Evolutionary conservation across 2,113 vertebrate species (phyloP), one percentile per base, ranked within the genome.

Genomic region (Phyllostomus hastatus): DNA sequence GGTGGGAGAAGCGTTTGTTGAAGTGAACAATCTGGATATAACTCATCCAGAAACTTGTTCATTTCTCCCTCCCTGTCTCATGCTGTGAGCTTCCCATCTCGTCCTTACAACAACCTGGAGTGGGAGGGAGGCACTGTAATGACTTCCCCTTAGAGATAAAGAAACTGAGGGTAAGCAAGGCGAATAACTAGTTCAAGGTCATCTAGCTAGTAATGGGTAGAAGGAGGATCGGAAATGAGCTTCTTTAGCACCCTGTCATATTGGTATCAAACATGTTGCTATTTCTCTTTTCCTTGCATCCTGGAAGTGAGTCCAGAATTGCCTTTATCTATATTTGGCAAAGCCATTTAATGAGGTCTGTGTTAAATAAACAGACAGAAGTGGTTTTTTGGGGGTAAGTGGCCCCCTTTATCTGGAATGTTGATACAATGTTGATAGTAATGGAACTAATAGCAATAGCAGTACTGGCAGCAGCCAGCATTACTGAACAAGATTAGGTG

Each of bases 211-310:
- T 16, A 4, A 35, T 50, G 16, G 78, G 20, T 35, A 24, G 48
- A 38, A 46, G 26, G 61, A 78, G 28, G 10, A 82, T 1, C 8
- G 22, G 57, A 80, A 86, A 19, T 2, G 20, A n/a, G 46, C 2
- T 57, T 10, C 41, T 82, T 19, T 48, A 48, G 52, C 4, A 1
- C 26, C 2, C n/a, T 0, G 11, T 35, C 9, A 1, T 15, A 0
- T 7, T 73, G 52, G 64, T 12, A 41, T 35, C 80, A 82, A 46
- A 46, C 12, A 50, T 1, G 9, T 5, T 7, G 2, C 6, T 2
- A 2, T 1, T 57, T 5, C 28, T 38, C 16, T 82, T 66, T 31
- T 48, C 78, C 54, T 50, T 20, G 4, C 3, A 24, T n/a, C 43
- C n/a, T 33, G 7, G 19, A 35, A 24, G 31, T 35, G 28, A 66